Conservation (phyloP, 2,797 vertebrate species). For the Leptodactylus fallax region DNA sequence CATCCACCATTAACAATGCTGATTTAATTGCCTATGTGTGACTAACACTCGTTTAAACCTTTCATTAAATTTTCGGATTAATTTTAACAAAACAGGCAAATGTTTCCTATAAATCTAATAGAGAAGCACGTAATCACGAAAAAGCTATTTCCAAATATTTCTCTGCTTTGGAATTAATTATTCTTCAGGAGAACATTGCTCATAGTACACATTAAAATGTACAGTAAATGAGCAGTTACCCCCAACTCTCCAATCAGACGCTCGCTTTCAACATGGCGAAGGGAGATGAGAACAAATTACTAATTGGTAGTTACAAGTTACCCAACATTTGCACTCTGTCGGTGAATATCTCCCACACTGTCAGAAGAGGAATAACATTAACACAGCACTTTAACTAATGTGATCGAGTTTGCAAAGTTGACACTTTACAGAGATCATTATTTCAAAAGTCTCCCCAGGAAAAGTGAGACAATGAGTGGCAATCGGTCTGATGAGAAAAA, state of each 20-base stretch:
- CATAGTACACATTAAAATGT: background rate
- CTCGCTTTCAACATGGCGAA: no score
- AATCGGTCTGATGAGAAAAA: no score
- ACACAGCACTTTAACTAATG: background rate
- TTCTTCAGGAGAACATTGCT: background rate
- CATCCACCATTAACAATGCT: slow-evolving; percentile 34
- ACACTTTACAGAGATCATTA: slow-evolving; percentile 4
- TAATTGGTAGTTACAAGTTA: background rate
- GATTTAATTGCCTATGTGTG: slow-evolving; percentile 50
- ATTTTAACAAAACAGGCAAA: slow-evolving; percentile 35
- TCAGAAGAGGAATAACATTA: slow-evolving; percentile 13
- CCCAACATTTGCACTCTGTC: background rate
- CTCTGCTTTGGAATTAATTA: background rate
- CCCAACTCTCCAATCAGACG: background rate
- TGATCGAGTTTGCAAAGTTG: background rate
- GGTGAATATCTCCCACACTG: background rate
- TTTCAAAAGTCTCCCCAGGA: background rate
- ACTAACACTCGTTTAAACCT: slow-evolving; percentile 33
- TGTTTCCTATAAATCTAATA: slow-evolving; percentile 9
- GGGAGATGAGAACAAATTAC: slow-evolving; percentile 1
- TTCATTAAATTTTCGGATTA: slow-evolving; percentile 25
- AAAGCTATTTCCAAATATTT: background rate
- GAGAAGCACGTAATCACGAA: background rate
- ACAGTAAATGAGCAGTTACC: slow-evolving; percentile 13
- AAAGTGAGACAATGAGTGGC: background rate